Evolutionary conservation across 2,113 vertebrate species (phyloP), one percentile per base, ranked within the genome.

Genomic region (Corydoras maculifer): DNA sequence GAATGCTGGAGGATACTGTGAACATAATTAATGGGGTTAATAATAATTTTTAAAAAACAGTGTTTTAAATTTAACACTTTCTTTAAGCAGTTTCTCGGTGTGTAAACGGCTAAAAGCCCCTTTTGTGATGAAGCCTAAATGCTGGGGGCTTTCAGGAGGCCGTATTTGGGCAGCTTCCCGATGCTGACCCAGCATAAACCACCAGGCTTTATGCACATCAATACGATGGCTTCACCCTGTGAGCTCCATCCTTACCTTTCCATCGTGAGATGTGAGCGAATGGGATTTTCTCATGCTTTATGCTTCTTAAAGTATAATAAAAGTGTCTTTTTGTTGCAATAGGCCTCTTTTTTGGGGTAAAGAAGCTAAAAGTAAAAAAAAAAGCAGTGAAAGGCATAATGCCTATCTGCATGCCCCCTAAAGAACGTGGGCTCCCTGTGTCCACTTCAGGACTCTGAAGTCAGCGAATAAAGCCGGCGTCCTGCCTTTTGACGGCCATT

Each of bases 371-470:
- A 13, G 54, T 7, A 5, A n/a, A 14, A 15, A 15, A 62, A 63
- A 65, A 63, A 30, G 55, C 62, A 59, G 18, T 49, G 62, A 63
- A 70, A 74, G 65, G 54, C 61, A 78, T 72, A 73, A 69, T 75
- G 6, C 51, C 30, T 64, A 75, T 73, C 77, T 69, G 66, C 70
- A 69, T 75, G 55, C 66, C 50, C 65, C 69, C 68, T 72, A 14
- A 65, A 65, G 18, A 25, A 25, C 75, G 69, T 68, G 65, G 65
- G 25, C 62, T 69, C 69, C 69, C 61, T 62, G 61, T 78, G 70
- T 78, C 77, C 77, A 73, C 77, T 73, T 75, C 29, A 57, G 48
- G 65, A 61, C 7, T 69, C 11, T 48, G 15, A 74, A 31, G 75
- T 78, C 77, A 78, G 73, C 77, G 65, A 67, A 64, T 14, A 57